These are phyloP conservation scores for Mesitornis unicolor DNA, from an alignment of 2,113 vertebrate species.

Conservation along the genomic window DNA sequence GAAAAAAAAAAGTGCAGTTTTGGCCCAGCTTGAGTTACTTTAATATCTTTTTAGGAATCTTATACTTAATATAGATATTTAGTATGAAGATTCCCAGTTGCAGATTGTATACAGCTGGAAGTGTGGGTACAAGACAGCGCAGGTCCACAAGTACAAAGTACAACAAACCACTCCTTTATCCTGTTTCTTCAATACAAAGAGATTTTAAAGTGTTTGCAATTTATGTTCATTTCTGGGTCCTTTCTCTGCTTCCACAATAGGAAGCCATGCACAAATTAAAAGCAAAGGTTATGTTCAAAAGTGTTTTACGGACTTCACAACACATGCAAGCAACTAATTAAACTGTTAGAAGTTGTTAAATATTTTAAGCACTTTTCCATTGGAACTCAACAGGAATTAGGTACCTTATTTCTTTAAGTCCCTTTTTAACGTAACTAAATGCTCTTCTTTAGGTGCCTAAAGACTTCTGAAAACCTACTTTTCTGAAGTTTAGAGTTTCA, in stretches of 20 bases:
- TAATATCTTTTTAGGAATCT: neutral
- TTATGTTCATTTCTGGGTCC: neutral
- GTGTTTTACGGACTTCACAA: neutral
- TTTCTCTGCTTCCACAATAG: neutral
- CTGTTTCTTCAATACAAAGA: neutral
- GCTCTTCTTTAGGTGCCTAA: neutral
- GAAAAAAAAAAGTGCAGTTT: neutral
- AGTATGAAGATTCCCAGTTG: neutral
- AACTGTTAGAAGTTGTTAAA: neutral
- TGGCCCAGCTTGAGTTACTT: neutral
- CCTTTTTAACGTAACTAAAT: neutral
- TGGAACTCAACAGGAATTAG: neutral
- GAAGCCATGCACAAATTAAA: neutral
- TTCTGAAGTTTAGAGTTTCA: neutral
- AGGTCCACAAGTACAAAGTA: neutral
- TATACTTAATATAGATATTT: neutral
- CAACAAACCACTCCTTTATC: neutral
- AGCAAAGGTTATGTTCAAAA: neutral
- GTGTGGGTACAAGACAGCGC: neutral
- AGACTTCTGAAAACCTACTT: neutral
- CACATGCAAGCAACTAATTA: neutral
- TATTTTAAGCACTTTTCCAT: neutral
- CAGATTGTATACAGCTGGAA: neutral
- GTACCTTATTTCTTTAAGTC: neutral
- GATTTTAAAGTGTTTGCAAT: neutral